Evolutionary conservation across 2,113 vertebrate genomes (phyloP).

Genomic region (Siphamia tubifer): DNA sequence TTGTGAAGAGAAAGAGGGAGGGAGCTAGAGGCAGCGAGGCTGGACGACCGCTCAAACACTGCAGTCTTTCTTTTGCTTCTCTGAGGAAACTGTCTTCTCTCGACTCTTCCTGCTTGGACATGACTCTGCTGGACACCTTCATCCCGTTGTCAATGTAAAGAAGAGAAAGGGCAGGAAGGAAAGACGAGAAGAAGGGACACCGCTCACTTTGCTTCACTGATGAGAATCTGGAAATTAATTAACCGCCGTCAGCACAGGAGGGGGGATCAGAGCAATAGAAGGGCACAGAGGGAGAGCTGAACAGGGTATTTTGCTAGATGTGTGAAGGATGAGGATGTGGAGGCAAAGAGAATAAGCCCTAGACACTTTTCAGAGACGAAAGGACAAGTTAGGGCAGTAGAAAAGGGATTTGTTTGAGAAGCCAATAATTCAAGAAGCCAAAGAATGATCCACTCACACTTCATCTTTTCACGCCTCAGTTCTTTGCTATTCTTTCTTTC

Average conservation of each 20-base stretch:
- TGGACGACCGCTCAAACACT: constrained; percentile 74
- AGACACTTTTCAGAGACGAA: constrained; percentile 51
- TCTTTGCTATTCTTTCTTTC: too few species aligned
- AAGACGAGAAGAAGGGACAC: constrained; percentile 46
- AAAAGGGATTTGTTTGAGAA: background rate
- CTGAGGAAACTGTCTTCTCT: constrained; percentile 55
- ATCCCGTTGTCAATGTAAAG: constrained; percentile 52
- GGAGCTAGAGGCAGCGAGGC: constrained; percentile 69
- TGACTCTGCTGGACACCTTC: constrained; percentile 59
- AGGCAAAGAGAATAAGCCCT: constrained; percentile 20
- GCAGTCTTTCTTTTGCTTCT: constrained; percentile 77
- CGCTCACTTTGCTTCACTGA: constrained; percentile 60
- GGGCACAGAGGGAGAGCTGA: constrained; percentile 35
- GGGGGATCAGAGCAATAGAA: constrained; percentile 15
- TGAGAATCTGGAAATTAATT: constrained; percentile 68
- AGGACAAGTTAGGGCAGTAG: constrained; percentile 55
- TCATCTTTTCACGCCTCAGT: background rate
- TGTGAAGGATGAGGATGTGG: constrained; percentile 6
- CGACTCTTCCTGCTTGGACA: constrained; percentile 33
- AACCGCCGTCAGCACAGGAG: constrained; percentile 38
- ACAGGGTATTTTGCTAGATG: constrained; percentile 25
- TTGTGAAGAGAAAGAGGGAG: constrained; percentile 55
- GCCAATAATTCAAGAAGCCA: constrained; percentile 23
- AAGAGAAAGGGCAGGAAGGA: constrained; percentile 30
- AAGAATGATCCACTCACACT: constrained; percentile 28